Evolutionary conservation across 2,113 vertebrate genomes (phyloP), one percentile per base, ranked within the genome.

Genomic region (Poecile atricapillus): DNA sequence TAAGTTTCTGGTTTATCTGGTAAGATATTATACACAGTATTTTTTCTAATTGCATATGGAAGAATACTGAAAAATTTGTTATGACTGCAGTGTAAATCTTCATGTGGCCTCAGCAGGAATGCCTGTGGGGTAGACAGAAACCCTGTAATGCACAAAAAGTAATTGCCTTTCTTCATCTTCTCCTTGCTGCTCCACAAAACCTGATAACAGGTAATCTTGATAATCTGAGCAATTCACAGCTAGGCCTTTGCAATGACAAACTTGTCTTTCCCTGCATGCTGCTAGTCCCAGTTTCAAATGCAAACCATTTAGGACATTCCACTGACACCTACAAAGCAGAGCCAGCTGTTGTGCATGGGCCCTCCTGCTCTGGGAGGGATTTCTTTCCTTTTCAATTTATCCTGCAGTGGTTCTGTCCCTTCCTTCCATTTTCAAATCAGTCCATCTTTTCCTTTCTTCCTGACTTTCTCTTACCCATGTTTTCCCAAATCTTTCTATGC

Each of bases 291-390:
- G 10, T 46, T 79, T 22, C 31, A 6, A 1, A 24, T 7, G 1
- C 17, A 46, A 64, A 90, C 16, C 4, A 37, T 64, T 80, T 10
- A 5, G 50, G 50, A 52, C 83, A 55, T 19, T 55, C 39, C 30
- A 20, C 12, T 60, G 35, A 16, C 33, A 44, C 16, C n/a, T 82
- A 11, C 56, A 30, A 67, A 70, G 56, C 35, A 55, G 44, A 43
- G 47, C 20, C 27, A 52, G 35, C 27, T 50, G 12, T 4, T 0
- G 0, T 39, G 17, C 56, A 20, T 7, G 2, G 11, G 23, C 10
- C 14, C 39, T 67, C 23, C 27, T 68, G 47, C 67, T 78, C 74
- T 30, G 44, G 23, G 33, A 79, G 27, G 18, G 30, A 60, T 50
- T 70, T 67, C 50, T 75, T 46, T 78, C 4, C 15, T 56, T 68